phyloP scores from a whole-genome alignment of 1,140 invertebrate genomes.

The Triops longicaudatus region DNA sequence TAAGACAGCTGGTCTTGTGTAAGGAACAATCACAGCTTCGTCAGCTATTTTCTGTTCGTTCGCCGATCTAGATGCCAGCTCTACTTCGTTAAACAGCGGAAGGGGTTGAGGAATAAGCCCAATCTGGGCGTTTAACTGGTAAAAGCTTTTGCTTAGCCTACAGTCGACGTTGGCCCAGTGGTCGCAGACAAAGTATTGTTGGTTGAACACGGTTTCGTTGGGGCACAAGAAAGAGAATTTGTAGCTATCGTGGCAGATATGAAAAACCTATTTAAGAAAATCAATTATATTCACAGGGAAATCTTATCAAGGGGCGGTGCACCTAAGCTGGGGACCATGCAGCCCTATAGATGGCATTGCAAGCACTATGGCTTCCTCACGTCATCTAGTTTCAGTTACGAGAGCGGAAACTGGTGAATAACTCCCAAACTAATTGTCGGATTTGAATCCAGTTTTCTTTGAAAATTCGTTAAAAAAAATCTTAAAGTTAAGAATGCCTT shows the following conservation, averaged over 20 bases:
- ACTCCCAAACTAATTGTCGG: too few relatives aligned
- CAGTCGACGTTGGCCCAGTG: constrained; percentile 39
- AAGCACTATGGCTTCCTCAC: too few relatives aligned
- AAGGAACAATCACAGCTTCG: not conserved
- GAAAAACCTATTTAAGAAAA: constrained; percentile 36
- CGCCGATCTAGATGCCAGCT: not conserved
- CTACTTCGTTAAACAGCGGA: not conserved
- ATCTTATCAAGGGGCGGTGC: too few relatives aligned
- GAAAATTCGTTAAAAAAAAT: too few relatives aligned
- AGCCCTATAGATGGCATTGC: too few relatives aligned
- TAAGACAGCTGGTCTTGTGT: not conserved
- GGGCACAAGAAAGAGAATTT: constrained; percentile 40
- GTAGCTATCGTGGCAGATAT: constrained; percentile 38
- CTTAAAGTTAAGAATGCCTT: too few relatives aligned
- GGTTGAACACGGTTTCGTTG: constrained; percentile 41
- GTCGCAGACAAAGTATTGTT: constrained; percentile 41
- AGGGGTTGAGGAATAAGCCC: constrained; percentile 23
- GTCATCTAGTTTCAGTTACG: too few relatives aligned
- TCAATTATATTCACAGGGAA: not conserved
- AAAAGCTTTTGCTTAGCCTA: constrained; percentile 20
- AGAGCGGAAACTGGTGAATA: too few relatives aligned
- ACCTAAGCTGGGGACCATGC: too few relatives aligned
- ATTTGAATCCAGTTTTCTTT: too few relatives aligned
- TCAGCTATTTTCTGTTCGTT: not conserved
- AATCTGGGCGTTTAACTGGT: constrained; percentile 23